These are phyloP conservation scores for Notarius quadriscutis DNA, from an alignment of 2,113 vertebrate genomes.

Conservation along the genomic window DNA sequence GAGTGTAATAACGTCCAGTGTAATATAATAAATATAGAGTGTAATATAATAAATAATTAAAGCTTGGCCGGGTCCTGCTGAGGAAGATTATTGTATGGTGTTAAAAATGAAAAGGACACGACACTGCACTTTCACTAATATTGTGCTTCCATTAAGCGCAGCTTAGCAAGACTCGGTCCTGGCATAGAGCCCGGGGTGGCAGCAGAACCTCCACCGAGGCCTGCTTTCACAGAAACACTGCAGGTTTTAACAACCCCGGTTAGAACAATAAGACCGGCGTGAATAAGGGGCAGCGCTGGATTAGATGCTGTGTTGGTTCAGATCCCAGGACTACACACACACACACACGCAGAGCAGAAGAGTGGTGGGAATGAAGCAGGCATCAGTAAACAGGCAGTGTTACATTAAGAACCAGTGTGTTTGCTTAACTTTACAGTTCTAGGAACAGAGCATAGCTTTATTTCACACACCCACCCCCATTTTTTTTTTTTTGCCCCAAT, in stretches of 20 bases:
- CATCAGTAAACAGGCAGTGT: constrained; percentile 47
- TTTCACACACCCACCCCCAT: constrained; percentile 25
- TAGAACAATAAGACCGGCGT: constrained; percentile 66
- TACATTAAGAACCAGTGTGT: constrained; percentile 56
- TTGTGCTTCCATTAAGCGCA: constrained; percentile 72
- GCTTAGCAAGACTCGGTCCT: constrained; percentile 60
- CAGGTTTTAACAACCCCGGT: constrained; percentile 67
- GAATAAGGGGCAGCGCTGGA: constrained; percentile 49
- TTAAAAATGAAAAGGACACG: constrained; percentile 62
- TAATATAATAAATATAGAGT: too few species aligned
- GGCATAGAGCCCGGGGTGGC: constrained; percentile 53
- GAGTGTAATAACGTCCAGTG: constrained; percentile 46
- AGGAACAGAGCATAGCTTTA: constrained; percentile 47
- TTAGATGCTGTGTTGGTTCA: constrained; percentile 49
- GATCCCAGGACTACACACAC: constrained; percentile 49
- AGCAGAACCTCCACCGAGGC: constrained; percentile 51
- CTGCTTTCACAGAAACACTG: constrained; percentile 56
- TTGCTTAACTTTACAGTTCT: constrained; percentile 61
- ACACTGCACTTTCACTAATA: constrained; percentile 62
- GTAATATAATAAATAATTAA: constrained; percentile 48
- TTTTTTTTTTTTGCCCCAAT: not conserved
- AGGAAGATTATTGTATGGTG: constrained; percentile 55
- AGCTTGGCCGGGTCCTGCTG: constrained; percentile 32
- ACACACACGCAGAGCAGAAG: constrained; percentile 47
- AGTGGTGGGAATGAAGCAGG: constrained; percentile 54